Percentiles rank a stretch among this genome's conserved stretches.
Conservation (phyloP, 30 jellyfish, hydroid and myxozoan genomes). For the Phacellophora camtschatica region DNA sequence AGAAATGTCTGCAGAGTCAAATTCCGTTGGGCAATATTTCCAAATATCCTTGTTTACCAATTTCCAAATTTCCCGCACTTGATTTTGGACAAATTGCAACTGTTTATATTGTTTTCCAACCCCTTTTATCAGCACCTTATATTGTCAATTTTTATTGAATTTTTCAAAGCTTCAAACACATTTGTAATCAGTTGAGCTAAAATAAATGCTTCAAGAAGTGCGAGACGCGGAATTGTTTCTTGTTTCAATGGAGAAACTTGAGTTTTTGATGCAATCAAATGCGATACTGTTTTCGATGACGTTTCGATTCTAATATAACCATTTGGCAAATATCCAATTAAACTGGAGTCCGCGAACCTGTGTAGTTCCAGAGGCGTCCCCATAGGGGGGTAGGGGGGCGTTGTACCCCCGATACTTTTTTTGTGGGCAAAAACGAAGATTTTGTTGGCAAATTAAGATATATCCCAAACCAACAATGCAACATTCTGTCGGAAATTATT, state of each 20-base stretch:
- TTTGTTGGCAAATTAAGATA: too few relatives aligned
- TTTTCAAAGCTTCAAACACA: not conserved
- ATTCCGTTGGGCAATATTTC: not conserved
- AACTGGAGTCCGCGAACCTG: not conserved
- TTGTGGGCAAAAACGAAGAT: too few relatives aligned
- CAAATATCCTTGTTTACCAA: not conserved
- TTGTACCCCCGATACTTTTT: too few relatives aligned
- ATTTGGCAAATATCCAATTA: not conserved
- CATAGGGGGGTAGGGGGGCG: too few relatives aligned
- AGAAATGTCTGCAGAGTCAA: constrained; percentile 16
- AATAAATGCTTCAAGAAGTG: not conserved
- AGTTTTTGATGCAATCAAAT: constrained; percentile 2
- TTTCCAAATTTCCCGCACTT: not conserved
- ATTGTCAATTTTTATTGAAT: not conserved
- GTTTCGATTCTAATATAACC: not conserved
- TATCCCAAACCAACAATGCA: too few relatives aligned
- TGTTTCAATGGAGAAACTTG: not conserved
- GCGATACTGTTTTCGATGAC: not conserved
- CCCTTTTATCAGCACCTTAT: not conserved
- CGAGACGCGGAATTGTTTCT: not conserved
- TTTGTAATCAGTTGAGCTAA: not conserved
- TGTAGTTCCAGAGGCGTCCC: not conserved
- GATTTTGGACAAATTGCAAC: constrained; percentile 15
- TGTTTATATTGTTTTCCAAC: not conserved
- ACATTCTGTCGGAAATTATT: too few relatives aligned